Percentiles rank a stretch among this genome's conserved stretches.
These are phyloP conservation scores for Orycteropus afer DNA, from an alignment of 2,113 vertebrate genomes.

Conservation along the genomic window DNA sequence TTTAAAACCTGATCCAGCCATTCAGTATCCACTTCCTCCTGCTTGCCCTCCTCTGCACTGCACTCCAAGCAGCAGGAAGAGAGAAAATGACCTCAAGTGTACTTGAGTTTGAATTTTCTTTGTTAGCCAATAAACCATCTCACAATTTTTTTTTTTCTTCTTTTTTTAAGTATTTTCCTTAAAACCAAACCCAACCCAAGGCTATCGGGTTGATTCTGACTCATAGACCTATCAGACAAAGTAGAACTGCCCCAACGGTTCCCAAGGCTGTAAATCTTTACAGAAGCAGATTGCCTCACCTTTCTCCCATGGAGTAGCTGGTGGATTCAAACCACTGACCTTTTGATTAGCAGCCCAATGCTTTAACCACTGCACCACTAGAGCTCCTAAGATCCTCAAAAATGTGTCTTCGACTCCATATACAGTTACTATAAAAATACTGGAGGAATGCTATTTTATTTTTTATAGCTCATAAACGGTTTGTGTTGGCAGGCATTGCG, in stretches of 20 bases:
- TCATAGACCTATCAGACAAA: too few relatives aligned
- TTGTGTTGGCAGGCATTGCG: slow-evolving; percentile 53
- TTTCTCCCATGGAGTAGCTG: too few relatives aligned
- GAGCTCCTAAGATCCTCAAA: slow-evolving; percentile 51
- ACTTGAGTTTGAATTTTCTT: slow-evolving; percentile 78
- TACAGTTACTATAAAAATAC: slow-evolving; percentile 64
- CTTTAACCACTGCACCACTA: too few relatives aligned
- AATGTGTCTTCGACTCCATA: slow-evolving; percentile 29
- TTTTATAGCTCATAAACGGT: slow-evolving; percentile 24
- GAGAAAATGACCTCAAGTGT: slow-evolving; percentile 67
- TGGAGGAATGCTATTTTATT: slow-evolving; percentile 42
- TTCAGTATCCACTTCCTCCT: slow-evolving; percentile 21
- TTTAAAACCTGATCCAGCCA: neutral
- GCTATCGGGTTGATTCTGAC: too few relatives aligned
- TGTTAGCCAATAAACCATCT: slow-evolving; percentile 69
- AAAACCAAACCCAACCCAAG: too few relatives aligned
- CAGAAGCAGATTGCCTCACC: too few relatives aligned
- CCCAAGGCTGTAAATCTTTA: too few relatives aligned
- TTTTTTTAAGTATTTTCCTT: neutral
- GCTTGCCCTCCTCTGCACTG: neutral
- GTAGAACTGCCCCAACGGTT: too few relatives aligned
- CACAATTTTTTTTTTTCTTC: neutral
- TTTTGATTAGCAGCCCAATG: too few relatives aligned
- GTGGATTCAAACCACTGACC: too few relatives aligned
- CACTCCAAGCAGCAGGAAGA: slow-evolving; percentile 18